Percentiles rank a stretch among this genome's conserved stretches.
These are phyloP conservation scores for Muraenolepis orangiensis DNA, from an alignment of 2,797 vertebrate genomes.

Conservation along the genomic window DNA sequence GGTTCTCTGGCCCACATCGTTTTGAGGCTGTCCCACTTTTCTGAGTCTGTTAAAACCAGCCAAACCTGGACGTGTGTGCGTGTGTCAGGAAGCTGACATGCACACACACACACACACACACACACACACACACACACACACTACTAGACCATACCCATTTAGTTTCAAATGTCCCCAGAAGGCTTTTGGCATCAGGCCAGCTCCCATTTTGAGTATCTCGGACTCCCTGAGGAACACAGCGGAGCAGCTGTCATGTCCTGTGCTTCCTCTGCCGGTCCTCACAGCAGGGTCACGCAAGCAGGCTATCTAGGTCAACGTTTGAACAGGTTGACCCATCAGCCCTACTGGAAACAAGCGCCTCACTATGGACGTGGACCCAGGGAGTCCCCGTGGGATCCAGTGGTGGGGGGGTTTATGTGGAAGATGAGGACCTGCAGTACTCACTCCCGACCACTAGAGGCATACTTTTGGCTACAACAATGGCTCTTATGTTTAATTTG, in stretches of 20 bases:
- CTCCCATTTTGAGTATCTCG: background rate
- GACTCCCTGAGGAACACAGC: slow-evolving; percentile 37
- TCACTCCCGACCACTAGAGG: background rate
- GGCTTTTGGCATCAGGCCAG: background rate
- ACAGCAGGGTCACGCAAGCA: background rate
- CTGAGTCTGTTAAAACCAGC: slow-evolving; percentile 13
- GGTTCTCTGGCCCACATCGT: background rate
- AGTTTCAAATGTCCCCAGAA: background rate
- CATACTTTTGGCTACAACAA: background rate
- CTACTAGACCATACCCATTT: background rate
- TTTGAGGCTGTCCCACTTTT: slow-evolving; percentile 51
- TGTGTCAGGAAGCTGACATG: slow-evolving; percentile 8
- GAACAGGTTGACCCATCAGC: background rate
- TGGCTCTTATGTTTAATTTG: background rate
- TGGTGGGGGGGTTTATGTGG: background rate
- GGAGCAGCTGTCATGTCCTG: slow-evolving; percentile 41
- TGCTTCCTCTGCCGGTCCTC: slow-evolving; percentile 19
- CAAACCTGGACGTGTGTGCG: slow-evolving; percentile 24
- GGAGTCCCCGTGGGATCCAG: no score
- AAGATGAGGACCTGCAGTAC: background rate
- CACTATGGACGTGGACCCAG: no score
- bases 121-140: background rate
- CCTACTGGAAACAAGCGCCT: no score
- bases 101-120: background rate
- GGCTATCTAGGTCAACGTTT: no score